Base-by-base conservation (phyloP, 1,140 invertebrate species). In the Oppia nitens region DNA sequence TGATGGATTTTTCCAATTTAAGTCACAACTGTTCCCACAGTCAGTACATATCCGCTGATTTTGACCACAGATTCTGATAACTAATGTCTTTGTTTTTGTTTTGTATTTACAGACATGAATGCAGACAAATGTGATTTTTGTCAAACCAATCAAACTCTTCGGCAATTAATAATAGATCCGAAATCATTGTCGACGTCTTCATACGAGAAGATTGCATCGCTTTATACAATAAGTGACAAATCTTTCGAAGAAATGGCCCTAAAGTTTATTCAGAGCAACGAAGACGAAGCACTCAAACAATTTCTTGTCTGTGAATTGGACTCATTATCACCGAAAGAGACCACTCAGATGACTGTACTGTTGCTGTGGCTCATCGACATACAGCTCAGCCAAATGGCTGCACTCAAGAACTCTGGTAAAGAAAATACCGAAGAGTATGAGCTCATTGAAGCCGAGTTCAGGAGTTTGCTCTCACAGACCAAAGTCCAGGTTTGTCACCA, bases 161-260 rank as follows among this genome's bases (percentile, higher is more conserved):
- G n/a, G n/a, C n/a, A n/a, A n/a, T n/a, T n/a, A n/a, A n/a, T n/a
- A n/a, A n/a, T n/a, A n/a, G n/a, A n/a, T n/a, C n/a, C n/a, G n/a
- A n/a, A n/a, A n/a, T n/a, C n/a, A n/a, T n/a, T n/a, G n/a, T n/a
- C n/a, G n/a, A n/a, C n/a, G n/a, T n/a, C n/a, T n/a, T n/a, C n/a
- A n/a, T 84, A 84, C 67, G 79, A 85, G 60, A 79, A 82, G 63
- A 91, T 89, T 72, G 93, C 92, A 0, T 73, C 82, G 60, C 79
- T 85, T 57, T 96, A 85, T 72, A 88, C 92, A 0, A 80, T 88
- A 66, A 91, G 88, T 0, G 79, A 86, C 65, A 83, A 82, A n/a
- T 87, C 87, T 14, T 96, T 97, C 72, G 92, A 96, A 75, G 87
- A 90, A 68, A 80, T 96, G 24, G 86, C 88, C 40, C 74, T 97